These are phyloP conservation scores for Furcula furcula DNA, from an alignment of 2,888 invertebrate genomes.

Conservation along the genomic window DNA sequence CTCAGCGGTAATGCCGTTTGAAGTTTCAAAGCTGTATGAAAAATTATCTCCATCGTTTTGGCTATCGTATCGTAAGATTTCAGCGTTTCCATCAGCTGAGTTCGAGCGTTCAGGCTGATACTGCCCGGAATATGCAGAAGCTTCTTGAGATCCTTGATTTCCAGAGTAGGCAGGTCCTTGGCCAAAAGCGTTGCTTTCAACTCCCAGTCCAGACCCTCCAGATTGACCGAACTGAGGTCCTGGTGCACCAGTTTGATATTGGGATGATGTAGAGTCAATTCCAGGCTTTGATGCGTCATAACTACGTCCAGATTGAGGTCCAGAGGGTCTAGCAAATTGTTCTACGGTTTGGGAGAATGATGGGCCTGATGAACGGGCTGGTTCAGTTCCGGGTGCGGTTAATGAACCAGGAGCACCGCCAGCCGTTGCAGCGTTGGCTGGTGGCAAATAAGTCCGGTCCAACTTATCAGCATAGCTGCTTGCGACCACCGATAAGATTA, in stretches of 20 bases:
- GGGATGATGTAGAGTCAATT: not conserved
- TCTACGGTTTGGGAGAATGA: constrained; percentile 12
- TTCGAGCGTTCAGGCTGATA: constrained; percentile 60
- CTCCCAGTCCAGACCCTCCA: constrained; percentile 8
- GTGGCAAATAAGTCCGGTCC: constrained; percentile 71
- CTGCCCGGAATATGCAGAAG: constrained; percentile 24
- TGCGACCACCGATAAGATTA: constrained; percentile 64
- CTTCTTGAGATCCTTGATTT: constrained; percentile 20
- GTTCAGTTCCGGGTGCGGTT: constrained; percentile 44
- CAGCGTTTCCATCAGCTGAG: constrained; percentile 57
- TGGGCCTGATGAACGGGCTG: constrained; percentile 5
- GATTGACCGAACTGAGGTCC: constrained; percentile 30
- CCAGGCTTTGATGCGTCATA: constrained; percentile 5
- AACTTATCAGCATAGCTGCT: constrained; percentile 68
- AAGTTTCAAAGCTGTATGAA: constrained; percentile 68
- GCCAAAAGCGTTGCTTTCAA: constrained; percentile 15
- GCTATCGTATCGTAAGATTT: constrained; percentile 62
- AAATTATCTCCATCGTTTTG: constrained; percentile 68
- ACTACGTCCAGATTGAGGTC: constrained; percentile 11
- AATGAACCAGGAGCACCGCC: constrained; percentile 69
- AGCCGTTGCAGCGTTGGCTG: constrained; percentile 60
- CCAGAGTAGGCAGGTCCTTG: constrained; percentile 20
- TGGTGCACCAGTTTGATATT: constrained; percentile 12
- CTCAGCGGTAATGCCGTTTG: constrained; percentile 72
- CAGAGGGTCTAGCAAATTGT: too few species aligned